Percentiles rank a stretch among this genome's conserved stretches.
These are phyloP conservation scores for Opisthograptis luteolata DNA, from an alignment of 2,888 invertebrate genomes.

Conservation along the genomic window DNA sequence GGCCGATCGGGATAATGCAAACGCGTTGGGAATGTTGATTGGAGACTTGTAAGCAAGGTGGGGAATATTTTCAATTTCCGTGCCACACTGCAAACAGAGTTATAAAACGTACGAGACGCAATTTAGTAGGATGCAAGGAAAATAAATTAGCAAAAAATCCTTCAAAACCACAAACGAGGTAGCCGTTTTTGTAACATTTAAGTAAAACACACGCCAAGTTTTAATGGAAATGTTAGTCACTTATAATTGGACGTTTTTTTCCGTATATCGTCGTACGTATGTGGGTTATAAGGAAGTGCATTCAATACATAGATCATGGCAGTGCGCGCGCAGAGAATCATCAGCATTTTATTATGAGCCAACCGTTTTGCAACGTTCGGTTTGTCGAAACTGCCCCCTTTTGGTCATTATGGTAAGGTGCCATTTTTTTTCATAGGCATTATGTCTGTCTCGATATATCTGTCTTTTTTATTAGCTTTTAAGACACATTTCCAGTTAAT, in stretches of 20 bases:
- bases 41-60: conserved; percentile 6
- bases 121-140: conserved; percentile 28
- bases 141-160: conserved; percentile 34
- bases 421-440: too few relatives aligned
- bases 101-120: conserved; percentile 13
- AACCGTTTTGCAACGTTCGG: conserved; percentile 31
- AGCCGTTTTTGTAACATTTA: conserved; percentile 33
- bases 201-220: conserved; percentile 42
- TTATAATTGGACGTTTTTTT: conserved; percentile 55
- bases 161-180: conserved; percentile 27
- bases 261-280: conserved; percentile 34
- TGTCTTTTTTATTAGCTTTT: too few relatives aligned
- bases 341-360: conserved; percentile 45
- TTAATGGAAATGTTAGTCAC: conserved; percentile 62
- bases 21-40: conserved; percentile 17
- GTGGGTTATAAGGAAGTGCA: conserved; percentile 60
- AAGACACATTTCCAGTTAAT: too few relatives aligned
- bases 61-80: conserved; percentile 20
- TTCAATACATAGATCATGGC: conserved; percentile 49
- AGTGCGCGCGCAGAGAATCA: conserved; percentile 44
- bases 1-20: conserved; percentile 9
- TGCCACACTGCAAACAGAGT: conserved; percentile 2
- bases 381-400: conserved; percentile 28
- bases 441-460: too few relatives aligned
- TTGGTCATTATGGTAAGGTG: too few relatives aligned